These are phyloP conservation scores for Typhlichthys eigenmanni DNA, from an alignment of 2,797 vertebrate species.

Conservation along the genomic window DNA sequence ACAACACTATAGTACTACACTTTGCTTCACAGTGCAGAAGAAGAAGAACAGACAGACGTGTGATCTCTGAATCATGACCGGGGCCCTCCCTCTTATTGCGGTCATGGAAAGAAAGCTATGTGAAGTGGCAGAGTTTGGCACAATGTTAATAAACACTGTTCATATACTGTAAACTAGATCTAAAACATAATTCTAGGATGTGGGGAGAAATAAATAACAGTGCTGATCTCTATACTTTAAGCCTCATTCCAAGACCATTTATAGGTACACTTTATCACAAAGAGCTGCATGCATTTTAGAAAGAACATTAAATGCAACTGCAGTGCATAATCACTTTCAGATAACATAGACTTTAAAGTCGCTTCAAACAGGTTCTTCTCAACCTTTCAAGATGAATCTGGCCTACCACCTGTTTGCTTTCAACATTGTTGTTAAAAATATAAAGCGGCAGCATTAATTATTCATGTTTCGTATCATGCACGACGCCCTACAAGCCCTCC, in stretches of 20 bases:
- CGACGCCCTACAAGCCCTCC: constrained; percentile 21
- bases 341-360: constrained; percentile 14
- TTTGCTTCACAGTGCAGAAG: too few relatives aligned
- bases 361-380: constrained; percentile 17
- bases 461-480: constrained; percentile 36
- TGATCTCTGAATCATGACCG: constrained; percentile 65
- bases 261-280: constrained; percentile 10
- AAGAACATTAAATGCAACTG: constrained; percentile 17
- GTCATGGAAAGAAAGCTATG: constrained; percentile 45
- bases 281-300: constrained; percentile 21
- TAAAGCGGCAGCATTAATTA: constrained; percentile 39
- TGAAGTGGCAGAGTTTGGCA: constrained; percentile 20
- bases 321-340: constrained; percentile 33
- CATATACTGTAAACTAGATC: constrained; percentile 18
- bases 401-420: constrained; percentile 36
- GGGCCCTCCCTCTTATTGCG: constrained; percentile 18
- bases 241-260: constrained; percentile 25
- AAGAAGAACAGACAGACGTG: constrained; percentile 35
- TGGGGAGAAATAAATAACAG: constrained; percentile 20
- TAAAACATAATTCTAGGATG: constrained; percentile 16
- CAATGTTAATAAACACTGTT: constrained; percentile 12
- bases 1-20: too few relatives aligned
- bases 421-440: constrained; percentile 16
- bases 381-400: constrained; percentile 32
- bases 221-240: constrained; percentile 28